Percentiles rank a stretch among this genome's conserved stretches.
Conservation (phyloP, 2,888 invertebrate species). For the Melieria picta region DNA sequence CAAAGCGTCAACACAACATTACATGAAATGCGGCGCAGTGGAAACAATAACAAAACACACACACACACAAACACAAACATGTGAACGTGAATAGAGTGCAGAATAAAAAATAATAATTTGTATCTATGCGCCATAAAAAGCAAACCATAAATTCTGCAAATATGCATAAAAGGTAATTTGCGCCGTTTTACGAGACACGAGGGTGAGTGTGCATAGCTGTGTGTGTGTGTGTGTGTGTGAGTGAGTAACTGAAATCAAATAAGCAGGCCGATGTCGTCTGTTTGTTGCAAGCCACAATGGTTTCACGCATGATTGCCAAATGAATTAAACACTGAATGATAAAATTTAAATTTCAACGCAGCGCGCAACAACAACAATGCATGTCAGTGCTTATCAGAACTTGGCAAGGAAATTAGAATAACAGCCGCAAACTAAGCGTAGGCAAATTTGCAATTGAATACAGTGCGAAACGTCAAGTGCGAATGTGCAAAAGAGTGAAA, state of each 20-base stretch:
- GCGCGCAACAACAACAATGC: slow-evolving; percentile 1
- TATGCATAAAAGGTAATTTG: slow-evolving; percentile 43
- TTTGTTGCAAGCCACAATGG: slow-evolving; percentile 29
- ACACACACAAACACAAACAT: no score
- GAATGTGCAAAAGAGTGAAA: no score
- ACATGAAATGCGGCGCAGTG: slow-evolving; percentile 17
- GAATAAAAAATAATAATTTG: not conserved
- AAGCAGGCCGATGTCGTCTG: slow-evolving; percentile 6
- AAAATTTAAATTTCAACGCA: slow-evolving; percentile 20
- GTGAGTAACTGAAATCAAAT: not conserved
- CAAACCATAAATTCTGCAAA: slow-evolving; percentile 44
- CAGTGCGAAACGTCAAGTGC: not conserved
- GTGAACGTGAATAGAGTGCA: not conserved
- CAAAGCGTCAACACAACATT: slow-evolving; percentile 12
- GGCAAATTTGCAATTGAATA: not conserved
- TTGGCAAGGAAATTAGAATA: no score
- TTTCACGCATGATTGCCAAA: slow-evolving; percentile 26
- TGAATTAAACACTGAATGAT: slow-evolving; percentile 26
- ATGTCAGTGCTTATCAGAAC: not conserved
- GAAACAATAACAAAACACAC: not conserved
- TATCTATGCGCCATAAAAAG: slow-evolving; percentile 13
- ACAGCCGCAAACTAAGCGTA: no score
- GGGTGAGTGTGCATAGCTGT: not conserved
- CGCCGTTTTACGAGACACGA: not conserved
- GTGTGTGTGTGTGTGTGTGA: not conserved